Percentiles rank a stretch among this genome's conserved stretches.
These are phyloP conservation scores for Pissodes strobi DNA, from an alignment of 1,140 invertebrate genomes.

Conservation along the genomic window DNA sequence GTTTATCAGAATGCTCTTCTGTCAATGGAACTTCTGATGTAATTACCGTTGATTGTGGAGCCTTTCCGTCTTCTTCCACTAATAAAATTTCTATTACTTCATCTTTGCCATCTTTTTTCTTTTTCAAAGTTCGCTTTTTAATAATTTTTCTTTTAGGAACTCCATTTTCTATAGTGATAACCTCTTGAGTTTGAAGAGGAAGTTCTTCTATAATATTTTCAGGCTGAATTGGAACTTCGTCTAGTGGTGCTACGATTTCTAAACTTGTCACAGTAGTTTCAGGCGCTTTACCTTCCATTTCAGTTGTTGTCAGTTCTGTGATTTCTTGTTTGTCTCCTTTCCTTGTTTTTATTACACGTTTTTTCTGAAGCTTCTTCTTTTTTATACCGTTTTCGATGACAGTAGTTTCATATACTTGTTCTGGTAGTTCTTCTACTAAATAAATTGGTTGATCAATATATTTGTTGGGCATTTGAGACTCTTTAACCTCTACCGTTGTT, in stretches of 20 bases:
- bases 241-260: constrained; percentile 42
- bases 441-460: constrained; percentile 35
- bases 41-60: constrained; percentile 47
- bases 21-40: constrained; percentile 48
- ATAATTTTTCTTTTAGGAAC: constrained; percentile 45
- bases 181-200: constrained; percentile 37
- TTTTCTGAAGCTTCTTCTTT: constrained; percentile 53
- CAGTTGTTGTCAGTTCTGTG: constrained; percentile 51
- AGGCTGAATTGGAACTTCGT: constrained; percentile 42
- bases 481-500: constrained; percentile 49
- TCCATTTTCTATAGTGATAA: constrained; percentile 43
- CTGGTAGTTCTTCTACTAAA: constrained; percentile 49
- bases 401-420: constrained; percentile 38
- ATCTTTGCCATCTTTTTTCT: constrained; percentile 48
- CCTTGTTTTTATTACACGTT: constrained; percentile 48
- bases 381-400: constrained; percentile 54
- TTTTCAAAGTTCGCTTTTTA: constrained; percentile 50
- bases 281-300: constrained; percentile 55
- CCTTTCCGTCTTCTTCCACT: constrained; percentile 46
- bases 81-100: constrained; percentile 48
- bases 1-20: constrained; percentile 1
- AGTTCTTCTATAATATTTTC: constrained; percentile 45
- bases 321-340: constrained; percentile 42
- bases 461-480: constrained; percentile 31
- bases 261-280: constrained; percentile 52